These are phyloP conservation scores for Dufourea novaeangliae DNA, from an alignment of 1,140 invertebrate genomes.

Conservation along the genomic window DNA sequence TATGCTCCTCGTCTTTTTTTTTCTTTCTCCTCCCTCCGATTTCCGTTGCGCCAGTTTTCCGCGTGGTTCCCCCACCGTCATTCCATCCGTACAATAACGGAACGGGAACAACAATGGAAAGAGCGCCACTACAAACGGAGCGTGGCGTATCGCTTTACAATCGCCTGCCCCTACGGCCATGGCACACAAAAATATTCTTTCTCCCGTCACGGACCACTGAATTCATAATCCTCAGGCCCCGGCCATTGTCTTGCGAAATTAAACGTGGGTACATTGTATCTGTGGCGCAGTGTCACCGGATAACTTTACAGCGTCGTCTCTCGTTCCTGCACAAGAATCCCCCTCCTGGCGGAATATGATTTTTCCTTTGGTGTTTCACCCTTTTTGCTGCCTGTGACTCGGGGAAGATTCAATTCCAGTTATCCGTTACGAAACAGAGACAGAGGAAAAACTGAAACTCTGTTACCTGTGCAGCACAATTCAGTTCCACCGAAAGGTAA, in stretches of 20 bases:
- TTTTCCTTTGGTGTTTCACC: neutral
- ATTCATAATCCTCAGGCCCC: slow-evolving; percentile 38
- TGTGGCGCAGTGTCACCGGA: neutral
- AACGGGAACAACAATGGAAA: slow-evolving; percentile 49
- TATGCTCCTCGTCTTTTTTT: neutral
- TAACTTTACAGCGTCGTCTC: slow-evolving; percentile 21
- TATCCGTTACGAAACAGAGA: no score
- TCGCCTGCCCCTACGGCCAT: slow-evolving; percentile 37
- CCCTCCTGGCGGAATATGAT: neutral
- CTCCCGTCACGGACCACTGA: slow-evolving; percentile 12
- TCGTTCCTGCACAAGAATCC: neutral
- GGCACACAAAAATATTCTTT: slow-evolving; percentile 52
- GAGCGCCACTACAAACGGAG: slow-evolving; percentile 39
- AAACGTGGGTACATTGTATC: slow-evolving; percentile 49
- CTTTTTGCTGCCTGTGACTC: no score
- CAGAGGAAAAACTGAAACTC: no score
- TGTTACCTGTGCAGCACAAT: no score
- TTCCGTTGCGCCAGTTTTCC: neutral
- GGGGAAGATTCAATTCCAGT: no score
- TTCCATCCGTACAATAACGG: slow-evolving; percentile 35
- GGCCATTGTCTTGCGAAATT: slow-evolving; percentile 44
- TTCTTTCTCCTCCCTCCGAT: neutral
- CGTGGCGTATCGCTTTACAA: slow-evolving; percentile 52
- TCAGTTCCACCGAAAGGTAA: no score
- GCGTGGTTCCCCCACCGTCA: slow-evolving; percentile 10